Evolutionary conservation across 2,113 vertebrate genomes (phyloP).

Genomic region (Lepisosteus oculatus): DNA sequence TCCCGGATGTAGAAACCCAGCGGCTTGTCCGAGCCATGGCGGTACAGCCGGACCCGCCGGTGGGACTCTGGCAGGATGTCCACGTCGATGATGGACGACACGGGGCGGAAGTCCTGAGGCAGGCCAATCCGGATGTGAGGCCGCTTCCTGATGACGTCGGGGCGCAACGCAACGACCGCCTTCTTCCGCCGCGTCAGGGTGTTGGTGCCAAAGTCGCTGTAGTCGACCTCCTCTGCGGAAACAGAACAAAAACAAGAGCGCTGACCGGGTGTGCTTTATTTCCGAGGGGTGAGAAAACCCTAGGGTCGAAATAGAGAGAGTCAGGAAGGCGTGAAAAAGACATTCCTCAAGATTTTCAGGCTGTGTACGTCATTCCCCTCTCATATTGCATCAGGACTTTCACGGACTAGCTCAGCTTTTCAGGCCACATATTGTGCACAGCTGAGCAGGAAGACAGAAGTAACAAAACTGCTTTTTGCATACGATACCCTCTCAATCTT

Average conservation of each 20-base stretch:
- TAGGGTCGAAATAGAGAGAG: too few species aligned
- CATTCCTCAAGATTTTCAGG: too few species aligned
- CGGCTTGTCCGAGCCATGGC: conserved; percentile 91
- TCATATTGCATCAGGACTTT: too few species aligned
- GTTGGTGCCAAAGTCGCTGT: conserved; percentile 81
- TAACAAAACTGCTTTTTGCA: too few species aligned
- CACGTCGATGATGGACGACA: conserved; percentile 97
- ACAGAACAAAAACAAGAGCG: conserved; percentile 23
- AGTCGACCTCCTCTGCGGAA: conserved; percentile 91
- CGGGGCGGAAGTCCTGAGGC: conserved; percentile 93
- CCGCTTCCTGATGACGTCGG: conserved; percentile 84
- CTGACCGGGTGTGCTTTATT: conserved; percentile 32
- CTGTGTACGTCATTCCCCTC: too few species aligned
- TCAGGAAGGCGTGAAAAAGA: too few species aligned
- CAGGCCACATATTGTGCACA: too few species aligned
- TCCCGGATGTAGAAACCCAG: conserved; percentile 96
- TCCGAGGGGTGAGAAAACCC: background rate
- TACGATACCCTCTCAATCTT: too few species aligned
- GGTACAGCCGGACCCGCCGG: conserved; percentile 86
- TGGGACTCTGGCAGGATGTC: conserved; percentile 96
- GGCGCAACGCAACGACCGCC: conserved; percentile 80
- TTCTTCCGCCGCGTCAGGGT: conserved; percentile 85
- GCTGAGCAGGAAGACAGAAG: too few species aligned
- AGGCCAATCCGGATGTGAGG: conserved; percentile 88
- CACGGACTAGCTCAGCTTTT: too few species aligned